Percentiles rank a stretch among this genome's conserved stretches.
These are phyloP conservation scores for Lanistes nyassanus DNA, from an alignment of 1,140 invertebrate genomes.

Conservation along the genomic window DNA sequence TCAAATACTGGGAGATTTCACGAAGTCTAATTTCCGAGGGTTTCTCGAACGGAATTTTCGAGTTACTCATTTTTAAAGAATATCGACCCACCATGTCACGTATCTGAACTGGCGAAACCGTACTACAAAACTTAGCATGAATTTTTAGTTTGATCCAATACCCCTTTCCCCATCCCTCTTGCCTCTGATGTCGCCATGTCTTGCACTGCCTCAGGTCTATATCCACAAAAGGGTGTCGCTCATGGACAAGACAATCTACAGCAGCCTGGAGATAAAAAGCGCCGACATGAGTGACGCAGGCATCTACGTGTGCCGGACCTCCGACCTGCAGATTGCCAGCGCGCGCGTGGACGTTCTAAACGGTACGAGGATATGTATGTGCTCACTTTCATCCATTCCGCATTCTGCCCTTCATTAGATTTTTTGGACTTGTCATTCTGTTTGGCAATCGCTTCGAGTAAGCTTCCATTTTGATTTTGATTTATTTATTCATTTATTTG, in stretches of 20 bases:
- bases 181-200: neutral
- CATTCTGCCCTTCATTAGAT: neutral
- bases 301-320: slow-evolving; percentile 50
- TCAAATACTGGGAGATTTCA: too few species aligned
- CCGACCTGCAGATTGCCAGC: slow-evolving; percentile 47
- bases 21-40: too few species aligned
- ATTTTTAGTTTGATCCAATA: too few species aligned
- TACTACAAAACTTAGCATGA: too few species aligned
- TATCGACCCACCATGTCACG: too few species aligned
- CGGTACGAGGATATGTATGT: slow-evolving; percentile 42
- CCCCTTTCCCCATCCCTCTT: too few species aligned
- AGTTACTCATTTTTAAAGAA: too few species aligned
- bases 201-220: slow-evolving; percentile 16
- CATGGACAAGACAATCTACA: slow-evolving; percentile 41
- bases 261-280: slow-evolving; percentile 43
- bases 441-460: neutral
- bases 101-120: too few species aligned
- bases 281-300: slow-evolving; percentile 46
- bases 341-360: slow-evolving; percentile 50
- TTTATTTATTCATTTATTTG: too few species aligned
- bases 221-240: slow-evolving; percentile 46
- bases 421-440: neutral
- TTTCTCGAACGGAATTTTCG: too few species aligned
- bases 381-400: slow-evolving; percentile 25
- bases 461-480: neutral